Evolutionary conservation across 2,113 vertebrate genomes (phyloP).

Genomic region (Otocyon megalotis): DNA sequence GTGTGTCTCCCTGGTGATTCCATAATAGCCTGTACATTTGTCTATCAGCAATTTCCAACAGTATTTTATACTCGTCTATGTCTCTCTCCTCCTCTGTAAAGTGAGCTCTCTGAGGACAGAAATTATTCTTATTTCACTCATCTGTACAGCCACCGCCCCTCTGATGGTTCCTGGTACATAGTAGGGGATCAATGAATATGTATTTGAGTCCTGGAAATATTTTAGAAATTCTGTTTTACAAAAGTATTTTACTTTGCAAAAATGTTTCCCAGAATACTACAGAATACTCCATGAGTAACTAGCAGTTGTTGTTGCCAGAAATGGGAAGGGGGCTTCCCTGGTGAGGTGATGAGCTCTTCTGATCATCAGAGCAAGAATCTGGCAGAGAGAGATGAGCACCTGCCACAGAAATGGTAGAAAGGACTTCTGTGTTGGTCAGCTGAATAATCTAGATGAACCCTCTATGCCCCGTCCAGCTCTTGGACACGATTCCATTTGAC

Average conservation of each 20-base stretch:
- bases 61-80: not conserved
- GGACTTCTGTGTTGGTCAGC: not conserved
- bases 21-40: not conserved
- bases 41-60: not conserved
- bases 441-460: not conserved
- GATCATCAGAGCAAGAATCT: not conserved
- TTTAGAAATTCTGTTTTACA: constrained; percentile 43
- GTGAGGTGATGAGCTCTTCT: not conserved
- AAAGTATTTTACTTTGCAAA: constrained; percentile 35
- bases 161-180: not conserved
- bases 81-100: not conserved
- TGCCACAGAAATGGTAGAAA: not conserved
- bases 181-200: not conserved
- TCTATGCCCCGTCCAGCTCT: not conserved
- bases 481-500: not conserved
- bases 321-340: not conserved
- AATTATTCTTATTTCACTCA: not conserved
- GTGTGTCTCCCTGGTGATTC: not conserved
- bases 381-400: not conserved
- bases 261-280: not conserved
- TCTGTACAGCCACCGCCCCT: not conserved
- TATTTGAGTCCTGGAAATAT: constrained; percentile 32
- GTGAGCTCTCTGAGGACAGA: not conserved
- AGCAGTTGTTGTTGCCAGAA: not conserved
- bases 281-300: not conserved